Base-by-base conservation (phyloP, 2,888 invertebrate genomes). In the Scrobipalpa atriplicella region DNA sequence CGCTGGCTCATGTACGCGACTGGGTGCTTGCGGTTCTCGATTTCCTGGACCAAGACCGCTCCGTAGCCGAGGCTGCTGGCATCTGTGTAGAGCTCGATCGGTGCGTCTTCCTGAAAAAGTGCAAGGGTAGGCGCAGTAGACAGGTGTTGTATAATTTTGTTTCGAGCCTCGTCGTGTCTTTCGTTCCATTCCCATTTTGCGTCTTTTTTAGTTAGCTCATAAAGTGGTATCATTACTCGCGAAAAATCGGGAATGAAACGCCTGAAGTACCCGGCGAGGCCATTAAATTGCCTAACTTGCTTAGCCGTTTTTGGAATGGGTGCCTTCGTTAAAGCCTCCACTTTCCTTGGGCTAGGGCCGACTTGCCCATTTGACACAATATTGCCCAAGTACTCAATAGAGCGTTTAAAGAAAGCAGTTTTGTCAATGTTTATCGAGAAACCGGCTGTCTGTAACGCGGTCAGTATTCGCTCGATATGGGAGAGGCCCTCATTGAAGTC, bases 401-500 rank as follows among this genome's bases (percentile, higher is more conserved):
- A 70, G 0, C 60, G 56, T 54, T 75, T 77, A 13, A 78, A 73
- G 47, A 77, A 78, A 0, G 5, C n/a, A 18, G 70, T 70, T 62
- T 79, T 79, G 0, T 75, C 67, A 0, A 67, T 29, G n/a, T 78
- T 79, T 0, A 79, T 67, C 0, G 76, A 79, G 60, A 80, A 80
- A 0, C 78, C 80, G 0, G 77, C 52, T 0, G 75, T 54, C 6
- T 43, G 63, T 9, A 82, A 54, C 0, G 76, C 72, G 1, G 70
- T 65, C 0, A 82, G 64, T 0, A 78, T 67, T 8, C 60, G 5
- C 18, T 78, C 75, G 0, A 80, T 5, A 13, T 68, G 1, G 1
- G 52, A 39, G 0, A 80, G 11, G 0, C 77, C 77, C 7, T 67
- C 61, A 0, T 56, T 0, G 18, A 76, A 70, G 21, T 72, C 56